These are phyloP conservation scores for Schizopygopsis malacanthus DNA, from an alignment of 2,797 vertebrate genomes.

Conservation along the genomic window DNA sequence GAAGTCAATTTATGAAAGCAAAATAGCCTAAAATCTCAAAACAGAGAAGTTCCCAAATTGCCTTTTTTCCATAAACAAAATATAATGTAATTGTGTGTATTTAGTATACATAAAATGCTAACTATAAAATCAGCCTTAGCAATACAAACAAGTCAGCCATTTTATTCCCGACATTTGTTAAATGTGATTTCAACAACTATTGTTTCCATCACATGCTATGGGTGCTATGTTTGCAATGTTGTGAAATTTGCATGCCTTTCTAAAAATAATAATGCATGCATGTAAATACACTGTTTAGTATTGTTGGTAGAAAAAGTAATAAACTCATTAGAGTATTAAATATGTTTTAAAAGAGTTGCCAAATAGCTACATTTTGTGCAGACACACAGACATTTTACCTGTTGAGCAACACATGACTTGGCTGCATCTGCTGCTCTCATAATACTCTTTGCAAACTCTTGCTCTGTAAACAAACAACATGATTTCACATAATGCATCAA, in stretches of 20 bases:
- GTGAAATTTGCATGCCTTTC: background rate
- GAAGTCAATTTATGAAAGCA: background rate
- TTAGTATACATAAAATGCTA: background rate
- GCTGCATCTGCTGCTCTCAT: conserved; percentile 85
- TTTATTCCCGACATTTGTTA: background rate
- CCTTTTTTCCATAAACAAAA: no score
- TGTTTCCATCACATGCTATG: no score
- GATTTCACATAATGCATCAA: background rate
- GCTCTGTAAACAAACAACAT: conserved; percentile 75
- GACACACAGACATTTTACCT: conserved; percentile 75
- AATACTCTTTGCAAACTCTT: conserved; percentile 89
- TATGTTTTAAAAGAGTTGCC: no score
- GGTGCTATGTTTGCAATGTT: background rate
- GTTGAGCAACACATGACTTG: conserved; percentile 78
- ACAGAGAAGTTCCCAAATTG: background rate
- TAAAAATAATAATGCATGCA: no score
- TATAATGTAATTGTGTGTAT: background rate
- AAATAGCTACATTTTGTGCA: background rate
- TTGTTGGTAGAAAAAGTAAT: no score
- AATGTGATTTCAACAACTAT: no score
- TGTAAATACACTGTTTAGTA: no score
- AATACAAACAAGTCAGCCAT: background rate
- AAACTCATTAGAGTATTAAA: background rate
- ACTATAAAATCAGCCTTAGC: background rate
- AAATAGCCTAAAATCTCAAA: background rate